Conservation (phyloP, 1,140 invertebrate genomes). For the Caenorhabditis tropicalis region DNA sequence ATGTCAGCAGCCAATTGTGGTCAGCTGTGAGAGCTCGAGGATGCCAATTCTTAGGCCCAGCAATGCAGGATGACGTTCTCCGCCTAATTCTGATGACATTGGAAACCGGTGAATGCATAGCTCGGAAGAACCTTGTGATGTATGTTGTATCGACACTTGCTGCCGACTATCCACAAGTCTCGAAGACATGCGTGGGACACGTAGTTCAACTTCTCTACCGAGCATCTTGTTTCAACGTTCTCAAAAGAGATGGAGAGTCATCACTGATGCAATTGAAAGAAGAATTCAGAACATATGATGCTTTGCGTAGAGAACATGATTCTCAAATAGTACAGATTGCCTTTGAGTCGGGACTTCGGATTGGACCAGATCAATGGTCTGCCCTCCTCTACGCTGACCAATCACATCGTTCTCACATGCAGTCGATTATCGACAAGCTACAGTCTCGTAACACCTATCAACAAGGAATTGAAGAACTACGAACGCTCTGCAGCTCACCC, state of each 20-base stretch:
- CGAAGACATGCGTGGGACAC: constrained; percentile 97
- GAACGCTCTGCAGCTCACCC: background rate
- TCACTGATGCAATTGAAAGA: constrained; percentile 98
- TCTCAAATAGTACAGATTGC: constrained; percentile 98
- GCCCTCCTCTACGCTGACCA: constrained; percentile 93
- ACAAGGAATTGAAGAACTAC: constrained; percentile 48
- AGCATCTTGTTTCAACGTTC: constrained; percentile 96
- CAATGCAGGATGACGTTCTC: constrained; percentile 97
- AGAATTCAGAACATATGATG: constrained; percentile 93
- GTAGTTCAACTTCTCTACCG: constrained; percentile 96
- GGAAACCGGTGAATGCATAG: constrained; percentile 94
- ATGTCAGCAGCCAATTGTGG: constrained; percentile 91
- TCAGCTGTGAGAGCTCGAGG: constrained; percentile 92
- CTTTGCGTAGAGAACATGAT: constrained; percentile 90
- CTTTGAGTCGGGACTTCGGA: constrained; percentile 91
- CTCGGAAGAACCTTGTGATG: constrained; percentile 95
- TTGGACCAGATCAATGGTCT: constrained; percentile 98
- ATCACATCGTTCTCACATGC: constrained; percentile 95
- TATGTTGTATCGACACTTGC: constrained; percentile 95
- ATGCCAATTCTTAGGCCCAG: constrained; percentile 98
- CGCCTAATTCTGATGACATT: constrained; percentile 90
- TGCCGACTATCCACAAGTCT: constrained; percentile 93
- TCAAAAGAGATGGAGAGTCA: constrained; percentile 94
- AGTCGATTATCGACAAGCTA: constrained; percentile 84
- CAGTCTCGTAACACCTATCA: constrained; percentile 31